Base-by-base conservation (phyloP, 2,888 invertebrate species). In the Nebria brevicollis region DNA sequence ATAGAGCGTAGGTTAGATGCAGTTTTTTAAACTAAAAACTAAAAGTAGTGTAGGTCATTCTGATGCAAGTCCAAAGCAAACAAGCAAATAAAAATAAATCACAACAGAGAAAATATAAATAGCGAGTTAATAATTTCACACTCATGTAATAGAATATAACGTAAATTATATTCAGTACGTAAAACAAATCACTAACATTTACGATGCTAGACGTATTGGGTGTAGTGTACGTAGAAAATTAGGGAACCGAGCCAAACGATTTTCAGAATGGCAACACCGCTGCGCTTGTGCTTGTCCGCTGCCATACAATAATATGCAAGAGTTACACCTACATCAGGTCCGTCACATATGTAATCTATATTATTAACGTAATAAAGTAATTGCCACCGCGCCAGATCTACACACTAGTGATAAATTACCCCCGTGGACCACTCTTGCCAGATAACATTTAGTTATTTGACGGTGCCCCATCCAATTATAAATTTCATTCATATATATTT, bases 331-430 rank as follows among this genome's bases (percentile, higher is more conserved):
- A 75, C 64, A 20, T 79, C 66, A n/a, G 15, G 66, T 75, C 76
- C 64, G 72, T 79, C 72, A 77, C 82, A 82, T 78, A 82, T 75
- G 79, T 82, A 79, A 82, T 82, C 79, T 79, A 78, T 82, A 82
- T 79, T 79, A 82, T 78, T 82, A 82, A 82, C 78, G 70, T 65
- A 72, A 82, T 82, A 78, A 82, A 82, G 75, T 78, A 77, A 78
- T 78, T 82, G 75, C 77, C 41, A 75, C 64, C 54, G 68, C 26
- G 75, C 77, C 77, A n/a, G 2, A 34, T 34, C 34, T 34, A 34
- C 34, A 34, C 2, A 34, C 34, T 34, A 34, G 34, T 34, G 34
- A 34, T 34, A 34, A 34, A 34, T 34, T 34, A 34, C 5, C 34
- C 34, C 34, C 34, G 34, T 34, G 34, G 34, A 34, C 34, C 5